Conservation (phyloP, 1,140 invertebrate genomes). For the Macrobrachium nipponense region DNA sequence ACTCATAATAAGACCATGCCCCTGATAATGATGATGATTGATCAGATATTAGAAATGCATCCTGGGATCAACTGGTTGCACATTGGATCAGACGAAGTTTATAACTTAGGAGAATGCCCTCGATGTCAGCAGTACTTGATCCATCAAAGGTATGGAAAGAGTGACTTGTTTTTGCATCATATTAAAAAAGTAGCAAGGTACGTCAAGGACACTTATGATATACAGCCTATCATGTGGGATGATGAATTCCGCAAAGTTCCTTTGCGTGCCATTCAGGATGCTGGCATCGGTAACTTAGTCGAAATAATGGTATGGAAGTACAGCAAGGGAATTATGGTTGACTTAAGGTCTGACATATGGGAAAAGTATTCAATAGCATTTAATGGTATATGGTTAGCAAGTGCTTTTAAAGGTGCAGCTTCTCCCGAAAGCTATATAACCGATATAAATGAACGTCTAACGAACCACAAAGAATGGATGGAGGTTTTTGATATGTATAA, state of each 20-base stretch:
- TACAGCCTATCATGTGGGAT: slow-evolving; percentile 88
- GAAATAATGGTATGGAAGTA: slow-evolving; percentile 90
- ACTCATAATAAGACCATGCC: slow-evolving; percentile 78
- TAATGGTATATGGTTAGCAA: slow-evolving; percentile 88
- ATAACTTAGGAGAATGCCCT: slow-evolving; percentile 83
- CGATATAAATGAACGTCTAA: slow-evolving; percentile 70
- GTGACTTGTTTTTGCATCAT: slow-evolving; percentile 66
- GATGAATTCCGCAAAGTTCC: slow-evolving; percentile 87
- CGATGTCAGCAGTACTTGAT: slow-evolving; percentile 75
- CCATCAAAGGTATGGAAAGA: slow-evolving; percentile 67
- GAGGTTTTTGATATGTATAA: slow-evolving; percentile 66
- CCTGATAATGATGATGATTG: slow-evolving; percentile 83
- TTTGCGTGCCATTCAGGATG: slow-evolving; percentile 70
- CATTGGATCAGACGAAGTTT: slow-evolving; percentile 76
- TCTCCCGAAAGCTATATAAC: slow-evolving; percentile 68
- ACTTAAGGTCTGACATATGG: slow-evolving; percentile 76
- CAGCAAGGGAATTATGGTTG: slow-evolving; percentile 74
- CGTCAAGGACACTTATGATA: slow-evolving; percentile 68
- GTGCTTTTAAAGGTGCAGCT: slow-evolving; percentile 84
- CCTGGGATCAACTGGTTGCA: slow-evolving; percentile 71
- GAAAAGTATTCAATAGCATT: slow-evolving; percentile 86
- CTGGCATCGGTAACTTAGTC: slow-evolving; percentile 78
- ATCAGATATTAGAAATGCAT: slow-evolving; percentile 77
- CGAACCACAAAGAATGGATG: slow-evolving; percentile 71
- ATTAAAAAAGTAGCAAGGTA: slow-evolving; percentile 68